phyloP scores from a whole-genome alignment of 2,797 vertebrate genomes.

The Carcharodon carcharias region DNA sequence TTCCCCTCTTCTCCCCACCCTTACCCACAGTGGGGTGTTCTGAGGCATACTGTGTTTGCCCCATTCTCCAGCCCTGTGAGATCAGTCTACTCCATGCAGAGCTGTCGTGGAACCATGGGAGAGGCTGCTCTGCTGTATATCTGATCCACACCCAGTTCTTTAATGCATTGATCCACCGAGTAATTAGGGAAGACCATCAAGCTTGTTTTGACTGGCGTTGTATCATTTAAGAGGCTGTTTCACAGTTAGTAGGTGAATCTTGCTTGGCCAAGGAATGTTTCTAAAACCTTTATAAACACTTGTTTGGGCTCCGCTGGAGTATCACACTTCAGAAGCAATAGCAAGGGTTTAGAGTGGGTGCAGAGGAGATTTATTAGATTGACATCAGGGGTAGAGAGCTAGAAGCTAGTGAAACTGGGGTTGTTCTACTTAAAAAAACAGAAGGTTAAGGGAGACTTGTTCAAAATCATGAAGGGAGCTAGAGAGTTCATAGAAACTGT shows the following conservation, averaged over 20 bases:
- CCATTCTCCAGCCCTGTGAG: fast-evolving
- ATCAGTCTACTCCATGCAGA: background rate
- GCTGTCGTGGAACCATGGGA: too few species aligned
- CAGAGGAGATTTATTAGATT: background rate
- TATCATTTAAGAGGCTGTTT: background rate
- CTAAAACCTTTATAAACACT: background rate
- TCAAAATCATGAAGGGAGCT: background rate
- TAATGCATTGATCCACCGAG: background rate
- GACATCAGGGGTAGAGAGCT: background rate
- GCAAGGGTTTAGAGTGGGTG: background rate
- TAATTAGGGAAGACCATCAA: background rate
- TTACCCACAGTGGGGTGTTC: background rate
- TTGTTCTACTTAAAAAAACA: background rate
- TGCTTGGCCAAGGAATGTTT: background rate
- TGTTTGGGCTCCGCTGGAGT: background rate
- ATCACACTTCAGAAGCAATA: background rate
- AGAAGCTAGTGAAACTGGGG: background rate
- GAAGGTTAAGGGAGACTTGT: background rate
- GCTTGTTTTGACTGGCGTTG: background rate
- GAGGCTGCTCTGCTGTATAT: too few species aligned
- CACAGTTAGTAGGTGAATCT: background rate
- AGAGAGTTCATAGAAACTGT: background rate
- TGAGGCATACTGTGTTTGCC: background rate
- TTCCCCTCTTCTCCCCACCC: too few species aligned
- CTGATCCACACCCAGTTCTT: background rate